These are phyloP conservation scores for Melanostoma mellinum DNA, from an alignment of 2,888 invertebrate species.

Conservation along the genomic window DNA sequence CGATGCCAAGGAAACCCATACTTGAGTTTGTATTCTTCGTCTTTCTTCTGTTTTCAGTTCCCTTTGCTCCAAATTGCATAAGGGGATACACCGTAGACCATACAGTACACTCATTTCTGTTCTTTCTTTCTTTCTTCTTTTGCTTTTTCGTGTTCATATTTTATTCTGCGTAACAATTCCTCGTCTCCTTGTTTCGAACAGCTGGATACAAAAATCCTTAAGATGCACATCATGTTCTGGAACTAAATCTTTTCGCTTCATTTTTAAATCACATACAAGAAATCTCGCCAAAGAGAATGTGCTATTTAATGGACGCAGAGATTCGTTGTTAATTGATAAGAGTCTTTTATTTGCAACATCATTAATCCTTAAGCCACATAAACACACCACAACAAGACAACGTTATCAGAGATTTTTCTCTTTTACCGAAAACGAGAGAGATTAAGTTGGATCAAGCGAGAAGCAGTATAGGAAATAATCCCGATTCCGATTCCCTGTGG, in stretches of 20 bases:
- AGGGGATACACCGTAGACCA: not conserved
- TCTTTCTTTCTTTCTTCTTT: constrained; percentile 19
- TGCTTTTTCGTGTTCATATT: constrained; percentile 30
- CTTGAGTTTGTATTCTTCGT: constrained; percentile 41
- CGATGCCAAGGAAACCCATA: constrained; percentile 38
- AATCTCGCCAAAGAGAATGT: constrained; percentile 27
- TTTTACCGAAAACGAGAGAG: constrained; percentile 18
- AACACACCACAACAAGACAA: not conserved
- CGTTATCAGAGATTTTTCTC: constrained; percentile 10
- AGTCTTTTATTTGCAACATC: not conserved
- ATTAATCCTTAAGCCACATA: constrained; percentile 15
- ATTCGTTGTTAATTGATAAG: constrained; percentile 39
- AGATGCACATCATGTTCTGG: constrained; percentile 63
- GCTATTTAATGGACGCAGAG: constrained; percentile 1
- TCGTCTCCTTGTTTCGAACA: constrained; percentile 28
- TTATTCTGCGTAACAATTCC: constrained; percentile 30
- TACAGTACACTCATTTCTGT: not conserved
- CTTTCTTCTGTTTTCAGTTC: constrained; percentile 22
- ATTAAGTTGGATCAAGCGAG: constrained; percentile 25
- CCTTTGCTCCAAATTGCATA: constrained; percentile 39
- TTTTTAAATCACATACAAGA: constrained; percentile 53
- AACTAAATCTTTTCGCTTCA: constrained; percentile 66
- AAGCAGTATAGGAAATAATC: not conserved
- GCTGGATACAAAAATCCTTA: constrained; percentile 62
- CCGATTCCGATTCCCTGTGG: not conserved